Evolutionary conservation across 2,888 invertebrate species (phyloP), one percentile per base, ranked within the genome.

Genomic region (Xestia xanthographa): DNA sequence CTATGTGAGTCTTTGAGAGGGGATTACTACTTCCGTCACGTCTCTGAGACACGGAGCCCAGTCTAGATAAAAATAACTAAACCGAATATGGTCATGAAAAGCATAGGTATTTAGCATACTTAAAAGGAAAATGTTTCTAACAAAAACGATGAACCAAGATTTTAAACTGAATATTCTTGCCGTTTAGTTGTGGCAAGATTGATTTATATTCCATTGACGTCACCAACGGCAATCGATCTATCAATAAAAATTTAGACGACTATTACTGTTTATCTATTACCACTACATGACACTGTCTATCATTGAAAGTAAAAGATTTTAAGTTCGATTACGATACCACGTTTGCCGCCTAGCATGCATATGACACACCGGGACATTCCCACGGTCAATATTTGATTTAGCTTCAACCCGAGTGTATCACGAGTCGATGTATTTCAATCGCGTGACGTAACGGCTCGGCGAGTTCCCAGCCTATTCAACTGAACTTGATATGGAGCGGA

Each of bases 371-470:
- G 11, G 26, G 3, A 72, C 0, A 77, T 77, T 73, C 80, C 68
- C 72, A 73, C 80, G 29, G 87, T 89, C 86, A 89, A 90, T 90
- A 90, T 91, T 91, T 89, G 90, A 90, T 90, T 89, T 86, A 75
- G 80, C 53, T 86, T 89, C 76, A 85, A 86, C 80, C 77, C 71
- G 29, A 66, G 70, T 81, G 86, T 86, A 85, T 86, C 80, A 83
- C 86, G 85, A 78, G 72, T 73, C 73, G 75, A 62, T 86, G 84
- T 89, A 89, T 90, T 90, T 83, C 88, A 90, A 71, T 88, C 79
- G 77, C 70, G 58, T 65, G 66, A 70, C 69, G 60, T 73, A 56
- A 66, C 60, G 72, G 20, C 56, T 76, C 70, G 60, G 67, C 65
- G 68, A 26, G 34, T 29, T 34, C 34, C 26, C 56, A 66, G 60